Base-by-base conservation (phyloP, 2,888 invertebrate genomes). In the Caenorhabditis panamensis region DNA sequence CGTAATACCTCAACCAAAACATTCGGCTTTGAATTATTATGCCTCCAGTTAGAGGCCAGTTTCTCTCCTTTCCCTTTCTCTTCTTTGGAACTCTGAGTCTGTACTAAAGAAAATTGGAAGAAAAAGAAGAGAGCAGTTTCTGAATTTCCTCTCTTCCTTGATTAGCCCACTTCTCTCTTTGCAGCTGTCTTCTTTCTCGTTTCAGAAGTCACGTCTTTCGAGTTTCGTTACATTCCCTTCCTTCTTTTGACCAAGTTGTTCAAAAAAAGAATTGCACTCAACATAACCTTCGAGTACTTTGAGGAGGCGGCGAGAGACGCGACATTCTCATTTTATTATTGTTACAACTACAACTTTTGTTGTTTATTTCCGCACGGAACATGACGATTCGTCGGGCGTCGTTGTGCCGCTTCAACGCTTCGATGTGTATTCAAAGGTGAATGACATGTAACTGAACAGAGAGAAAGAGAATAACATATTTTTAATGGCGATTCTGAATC, bases 31-130 rank as follows among this genome's bases (percentile, higher is more conserved):
- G 31, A 9, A 31, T 31, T 31, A 6, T 31, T 31, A 31, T 9
- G 31, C 9, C 31, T 31, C 9, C 31, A 31, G 9, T 31, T 31
- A 6, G 31, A 31, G 31, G 4, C 31, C 31, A 9, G 41, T 3
- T 41, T 41, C 24, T 13, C 54, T 13, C n/a, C 28, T 54, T 26
- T 54, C 28, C 11, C 28, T 28, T 18, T 24, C 22, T 37, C n/a
- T 24, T 24, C 24, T 8, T 24, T 22, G 26, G n/a, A 44, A 31
- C 41, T 9, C 3, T 13, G 41, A 41, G 11, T 37, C 13, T 6
- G 24, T 1, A 54, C 18, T 41, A 67, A 28, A 67, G 64, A 63
- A 51, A 63, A 47, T 63, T 63, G 63, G 51, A 28, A 63, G 44
- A 18, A 20, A 20, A 28, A 22, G 8, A 13, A 26, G 28, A 9